These are phyloP conservation scores for Petrolisthes manimaculis DNA, from an alignment of 2,888 invertebrate genomes.

Conservation along the genomic window DNA sequence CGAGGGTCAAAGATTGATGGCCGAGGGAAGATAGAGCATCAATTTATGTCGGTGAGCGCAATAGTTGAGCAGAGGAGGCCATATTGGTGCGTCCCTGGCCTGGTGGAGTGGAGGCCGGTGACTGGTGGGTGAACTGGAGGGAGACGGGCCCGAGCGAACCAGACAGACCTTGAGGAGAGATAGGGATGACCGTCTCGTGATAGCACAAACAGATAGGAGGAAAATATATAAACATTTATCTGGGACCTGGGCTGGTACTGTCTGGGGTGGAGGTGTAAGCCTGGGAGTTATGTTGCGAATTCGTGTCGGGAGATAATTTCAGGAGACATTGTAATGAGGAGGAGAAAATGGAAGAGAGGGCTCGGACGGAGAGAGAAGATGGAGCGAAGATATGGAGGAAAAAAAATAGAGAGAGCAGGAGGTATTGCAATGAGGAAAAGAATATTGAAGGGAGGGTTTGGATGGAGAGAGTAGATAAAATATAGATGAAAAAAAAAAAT, in stretches of 20 bases:
- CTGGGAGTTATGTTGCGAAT: background rate
- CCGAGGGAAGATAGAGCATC: background rate
- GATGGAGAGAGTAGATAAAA: background rate
- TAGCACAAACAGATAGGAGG: background rate
- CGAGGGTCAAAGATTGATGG: background rate
- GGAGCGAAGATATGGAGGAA: background rate
- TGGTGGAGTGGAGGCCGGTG: background rate
- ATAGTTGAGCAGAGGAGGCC: background rate
- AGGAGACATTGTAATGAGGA: background rate
- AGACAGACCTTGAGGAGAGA: background rate
- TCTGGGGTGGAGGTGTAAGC: conserved; percentile 6
- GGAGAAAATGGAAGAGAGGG: background rate
- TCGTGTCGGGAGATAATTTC: background rate
- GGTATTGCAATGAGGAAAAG: background rate
- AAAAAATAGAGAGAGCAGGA: conserved; percentile 12
- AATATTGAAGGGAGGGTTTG: background rate
- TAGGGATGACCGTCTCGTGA: background rate
- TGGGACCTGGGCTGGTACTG: background rate
- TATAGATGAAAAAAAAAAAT: background rate
- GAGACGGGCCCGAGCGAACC: background rate
- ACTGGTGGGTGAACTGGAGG: background rate
- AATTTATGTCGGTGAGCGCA: background rate
- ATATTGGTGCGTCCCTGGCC: background rate
- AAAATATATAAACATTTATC: background rate
- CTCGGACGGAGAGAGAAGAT: background rate